phyloP scores from a whole-genome alignment of 1,140 invertebrate genomes.

The Drosophila yakuba region DNA sequence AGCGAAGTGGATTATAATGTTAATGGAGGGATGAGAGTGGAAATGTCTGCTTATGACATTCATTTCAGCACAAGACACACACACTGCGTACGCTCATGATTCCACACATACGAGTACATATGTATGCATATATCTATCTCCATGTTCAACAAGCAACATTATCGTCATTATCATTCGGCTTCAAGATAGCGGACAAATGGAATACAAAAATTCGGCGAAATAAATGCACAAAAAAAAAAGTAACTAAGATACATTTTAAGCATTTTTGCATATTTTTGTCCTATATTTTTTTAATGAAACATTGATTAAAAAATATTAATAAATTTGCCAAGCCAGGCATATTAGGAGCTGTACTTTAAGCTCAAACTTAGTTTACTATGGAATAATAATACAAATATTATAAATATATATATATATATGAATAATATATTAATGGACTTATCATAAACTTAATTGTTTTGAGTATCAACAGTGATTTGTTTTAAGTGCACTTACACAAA shows the following conservation, averaged over 20 bases:
- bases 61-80: conserved; percentile 50
- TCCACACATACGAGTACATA: background rate
- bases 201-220: conserved; percentile 9
- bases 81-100: background rate
- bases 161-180: conserved; percentile 64
- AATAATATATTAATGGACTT: too few relatives aligned
- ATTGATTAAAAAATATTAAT: too few relatives aligned
- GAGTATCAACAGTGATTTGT: background rate
- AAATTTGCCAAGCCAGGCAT: too few relatives aligned
- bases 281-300: too few relatives aligned
- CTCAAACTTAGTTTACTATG: too few relatives aligned
- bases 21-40: conserved; percentile 39
- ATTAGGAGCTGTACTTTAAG: too few relatives aligned
- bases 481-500: background rate
- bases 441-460: too few relatives aligned
- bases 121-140: conserved; percentile 13
- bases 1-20: conserved; percentile 46
- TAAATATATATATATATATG: too few relatives aligned
- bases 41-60: conserved; percentile 69
- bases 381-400: too few relatives aligned
- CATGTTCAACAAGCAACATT: conserved; percentile 58
- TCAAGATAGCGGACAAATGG: conserved; percentile 29
- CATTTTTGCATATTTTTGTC: too few relatives aligned
- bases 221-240: background rate
- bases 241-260: background rate